These are phyloP conservation scores for Drosophila tsacasi DNA, from an alignment of 1,140 invertebrate species.

Conservation along the genomic window DNA sequence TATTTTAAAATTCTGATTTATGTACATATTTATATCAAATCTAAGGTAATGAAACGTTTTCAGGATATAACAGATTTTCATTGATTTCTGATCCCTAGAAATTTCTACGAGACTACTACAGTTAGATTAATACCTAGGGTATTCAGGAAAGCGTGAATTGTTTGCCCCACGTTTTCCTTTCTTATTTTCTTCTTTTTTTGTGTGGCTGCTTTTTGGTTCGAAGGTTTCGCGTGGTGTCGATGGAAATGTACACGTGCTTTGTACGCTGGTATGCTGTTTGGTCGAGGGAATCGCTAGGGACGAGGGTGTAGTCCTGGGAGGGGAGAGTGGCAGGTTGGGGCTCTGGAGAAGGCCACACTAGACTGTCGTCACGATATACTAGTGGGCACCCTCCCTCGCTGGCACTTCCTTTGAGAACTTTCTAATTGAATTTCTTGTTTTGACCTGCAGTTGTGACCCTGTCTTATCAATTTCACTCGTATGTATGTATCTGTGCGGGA, in stretches of 20 bases:
- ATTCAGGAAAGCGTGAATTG: background rate
- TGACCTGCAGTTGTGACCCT: constrained; percentile 49
- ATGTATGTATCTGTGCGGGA: background rate
- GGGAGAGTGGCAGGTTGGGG: background rate
- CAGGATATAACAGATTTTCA: background rate
- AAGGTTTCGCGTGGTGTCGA: constrained; percentile 69
- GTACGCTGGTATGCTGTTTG: constrained; percentile 21
- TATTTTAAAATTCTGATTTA: no score
- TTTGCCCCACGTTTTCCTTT: background rate
- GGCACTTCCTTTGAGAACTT: constrained; percentile 52
- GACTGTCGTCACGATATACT: constrained; percentile 50
- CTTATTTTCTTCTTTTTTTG: constrained; percentile 13
- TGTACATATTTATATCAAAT: no score
- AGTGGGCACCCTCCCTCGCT: constrained; percentile 2
- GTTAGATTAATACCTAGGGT: background rate
- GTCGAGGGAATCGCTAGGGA: constrained; percentile 44
- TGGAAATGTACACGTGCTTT: constrained; percentile 63
- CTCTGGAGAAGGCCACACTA: constrained; percentile 48
- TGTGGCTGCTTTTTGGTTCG: constrained; percentile 39
- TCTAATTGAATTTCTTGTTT: constrained; percentile 73
- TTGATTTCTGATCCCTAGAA: background rate
- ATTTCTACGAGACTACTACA: background rate
- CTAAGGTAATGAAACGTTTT: no score
- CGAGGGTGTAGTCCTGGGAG: constrained; percentile 2
- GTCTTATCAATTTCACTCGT: constrained; percentile 56